phyloP scores from a whole-genome alignment of 2,888 invertebrate genomes.

The Trichogramma evanescens region DNA sequence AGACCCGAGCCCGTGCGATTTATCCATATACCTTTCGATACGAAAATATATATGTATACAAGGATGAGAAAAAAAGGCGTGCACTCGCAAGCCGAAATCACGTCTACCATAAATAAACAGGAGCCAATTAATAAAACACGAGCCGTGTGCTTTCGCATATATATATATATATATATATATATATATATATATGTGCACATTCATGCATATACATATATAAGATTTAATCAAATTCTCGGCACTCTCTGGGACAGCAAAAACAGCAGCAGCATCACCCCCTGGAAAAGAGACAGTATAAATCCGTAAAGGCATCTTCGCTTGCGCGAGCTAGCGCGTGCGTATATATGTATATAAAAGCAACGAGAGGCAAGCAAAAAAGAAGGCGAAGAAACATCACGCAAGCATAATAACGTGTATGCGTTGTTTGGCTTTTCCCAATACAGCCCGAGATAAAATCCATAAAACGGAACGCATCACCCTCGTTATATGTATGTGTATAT shows the following conservation, averaged over 20 bases:
- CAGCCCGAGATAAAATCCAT: constrained; percentile 16
- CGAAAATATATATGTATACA: too few relatives aligned
- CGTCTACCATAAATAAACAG: not conserved
- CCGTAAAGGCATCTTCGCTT: too few relatives aligned
- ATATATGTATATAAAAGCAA: too few relatives aligned
- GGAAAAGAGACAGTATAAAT: too few relatives aligned
- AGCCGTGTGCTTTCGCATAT: not conserved
- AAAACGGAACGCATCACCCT: constrained; percentile 4
- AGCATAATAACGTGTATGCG: not conserved
- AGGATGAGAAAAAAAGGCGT: too few relatives aligned
- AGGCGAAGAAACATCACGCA: not conserved
- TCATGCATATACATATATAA: not conserved
- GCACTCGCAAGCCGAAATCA: too few relatives aligned
- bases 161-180: not conserved
- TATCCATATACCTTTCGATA: too few relatives aligned
- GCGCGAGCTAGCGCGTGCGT: too few relatives aligned
- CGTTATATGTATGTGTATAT: constrained; percentile 1
- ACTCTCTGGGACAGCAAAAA: not conserved
- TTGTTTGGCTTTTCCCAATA: constrained; percentile 6
- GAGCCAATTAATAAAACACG: constrained; percentile 16
- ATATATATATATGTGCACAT: not conserved
- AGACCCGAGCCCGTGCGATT: too few relatives aligned
- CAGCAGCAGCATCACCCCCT: too few relatives aligned
- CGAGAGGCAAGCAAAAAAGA: not conserved
- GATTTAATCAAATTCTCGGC: constrained; percentile 12